Evolutionary conservation across 2,797 vertebrate genomes (phyloP).

Genomic region (Pseudochromis fuscus): DNA sequence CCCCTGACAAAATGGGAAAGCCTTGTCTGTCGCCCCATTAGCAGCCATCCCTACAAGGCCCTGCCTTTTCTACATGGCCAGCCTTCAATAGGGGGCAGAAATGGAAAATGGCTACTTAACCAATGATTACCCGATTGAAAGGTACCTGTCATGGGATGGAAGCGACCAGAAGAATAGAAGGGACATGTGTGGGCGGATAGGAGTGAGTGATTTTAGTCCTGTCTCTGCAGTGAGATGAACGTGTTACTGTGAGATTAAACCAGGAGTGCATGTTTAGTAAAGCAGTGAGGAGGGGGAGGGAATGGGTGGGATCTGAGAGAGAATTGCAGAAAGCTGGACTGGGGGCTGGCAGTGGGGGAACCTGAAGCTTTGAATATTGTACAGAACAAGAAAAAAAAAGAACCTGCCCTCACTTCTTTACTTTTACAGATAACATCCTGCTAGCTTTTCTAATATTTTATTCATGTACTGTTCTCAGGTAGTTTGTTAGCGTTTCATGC

Average conservation of each 20-base stretch:
- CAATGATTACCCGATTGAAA: slow-evolving; percentile 91
- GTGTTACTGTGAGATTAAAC: slow-evolving; percentile 90
- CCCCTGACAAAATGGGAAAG: slow-evolving; percentile 82
- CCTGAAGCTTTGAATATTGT: slow-evolving; percentile 15
- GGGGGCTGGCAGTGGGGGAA: slow-evolving; percentile 9
- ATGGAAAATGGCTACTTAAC: slow-evolving; percentile 90
- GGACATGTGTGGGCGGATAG: slow-evolving; percentile 73
- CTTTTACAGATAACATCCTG: slow-evolving; percentile 27
- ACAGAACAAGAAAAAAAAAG: slow-evolving; percentile 16
- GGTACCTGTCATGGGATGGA: slow-evolving; percentile 91
- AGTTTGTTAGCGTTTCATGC: slow-evolving; percentile 56
- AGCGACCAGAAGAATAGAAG: slow-evolving; percentile 82
- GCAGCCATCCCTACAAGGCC: slow-evolving; percentile 89
- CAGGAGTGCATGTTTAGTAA: slow-evolving; percentile 70
- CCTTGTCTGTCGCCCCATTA: slow-evolving; percentile 90
- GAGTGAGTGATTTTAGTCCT: slow-evolving; percentile 88
- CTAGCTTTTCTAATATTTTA: slow-evolving; percentile 41
- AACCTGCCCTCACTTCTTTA: slow-evolving; percentile 4
- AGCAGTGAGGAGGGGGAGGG: slow-evolving; percentile 32
- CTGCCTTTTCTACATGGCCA: slow-evolving; percentile 80
- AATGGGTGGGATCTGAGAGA: slow-evolving; percentile 14
- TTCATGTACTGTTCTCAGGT: slow-evolving; percentile 43
- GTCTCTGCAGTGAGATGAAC: slow-evolving; percentile 86
- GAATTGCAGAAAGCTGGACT: slow-evolving; percentile 31
- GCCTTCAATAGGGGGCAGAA: slow-evolving; percentile 70